Evolutionary conservation across 2,797 vertebrate genomes (phyloP).

Genomic region (Labroides dimidiatus): DNA sequence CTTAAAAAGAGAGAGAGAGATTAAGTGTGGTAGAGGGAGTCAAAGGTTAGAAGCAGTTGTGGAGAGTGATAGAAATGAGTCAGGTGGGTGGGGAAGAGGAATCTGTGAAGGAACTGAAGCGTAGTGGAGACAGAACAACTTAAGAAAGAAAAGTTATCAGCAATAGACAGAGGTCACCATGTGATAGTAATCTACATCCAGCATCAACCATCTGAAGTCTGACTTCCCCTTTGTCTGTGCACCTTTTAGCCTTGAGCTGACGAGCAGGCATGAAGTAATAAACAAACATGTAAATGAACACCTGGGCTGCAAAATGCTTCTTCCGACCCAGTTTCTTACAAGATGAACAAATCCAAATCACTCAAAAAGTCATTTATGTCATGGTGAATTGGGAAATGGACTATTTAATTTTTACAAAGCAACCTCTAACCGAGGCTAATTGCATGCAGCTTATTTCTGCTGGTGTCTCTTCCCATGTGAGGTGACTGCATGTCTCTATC

Average conservation of each 20-base stretch:
- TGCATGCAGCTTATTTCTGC: slow-evolving; percentile 73
- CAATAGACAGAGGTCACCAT: slow-evolving; percentile 64
- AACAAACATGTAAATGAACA: slow-evolving; percentile 80
- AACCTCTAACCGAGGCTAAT: slow-evolving; percentile 79
- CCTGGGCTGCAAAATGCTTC: slow-evolving; percentile 75
- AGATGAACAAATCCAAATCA: slow-evolving; percentile 78
- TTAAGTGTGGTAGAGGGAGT: slow-evolving; percentile 65
- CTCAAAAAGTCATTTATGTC: slow-evolving; percentile 80
- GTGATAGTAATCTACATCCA: slow-evolving; percentile 59
- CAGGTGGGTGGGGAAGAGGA: slow-evolving; percentile 56
- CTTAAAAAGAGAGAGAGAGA: slow-evolving; percentile 69
- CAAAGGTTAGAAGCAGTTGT: slow-evolving; percentile 71
- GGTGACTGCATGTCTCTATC: slow-evolving; percentile 72
- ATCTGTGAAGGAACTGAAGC: slow-evolving; percentile 52
- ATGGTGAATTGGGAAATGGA: slow-evolving; percentile 76
- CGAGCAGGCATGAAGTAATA: slow-evolving; percentile 46
- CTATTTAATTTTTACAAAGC: slow-evolving; percentile 82
- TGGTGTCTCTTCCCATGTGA: slow-evolving; percentile 66
- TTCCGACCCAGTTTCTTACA: slow-evolving; percentile 56
- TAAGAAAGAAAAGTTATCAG: slow-evolving; percentile 49
- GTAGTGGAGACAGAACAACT: slow-evolving; percentile 53
- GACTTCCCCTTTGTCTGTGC: slow-evolving; percentile 45
- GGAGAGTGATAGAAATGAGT: slow-evolving; percentile 67
- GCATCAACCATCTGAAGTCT: slow-evolving; percentile 26
- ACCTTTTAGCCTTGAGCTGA: slow-evolving; percentile 55